phyloP scores from a whole-genome alignment of 2,113 vertebrate species.

The Hemiprocne comata region DNA sequence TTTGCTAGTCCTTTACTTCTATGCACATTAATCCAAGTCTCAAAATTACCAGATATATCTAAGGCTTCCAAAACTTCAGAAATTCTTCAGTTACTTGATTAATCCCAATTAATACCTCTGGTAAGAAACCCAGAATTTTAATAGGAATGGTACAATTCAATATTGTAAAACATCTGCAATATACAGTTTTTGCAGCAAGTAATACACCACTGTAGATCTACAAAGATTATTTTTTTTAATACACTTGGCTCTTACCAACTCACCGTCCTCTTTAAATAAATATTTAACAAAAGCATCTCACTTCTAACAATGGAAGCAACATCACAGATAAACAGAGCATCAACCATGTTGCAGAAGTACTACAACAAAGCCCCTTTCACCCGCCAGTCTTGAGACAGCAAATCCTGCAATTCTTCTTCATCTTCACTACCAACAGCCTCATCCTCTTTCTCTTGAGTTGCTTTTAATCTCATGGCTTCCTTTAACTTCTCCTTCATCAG shows the following conservation, averaged over 20 bases:
- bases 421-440: constrained; percentile 81
- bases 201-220: neutral
- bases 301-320: constrained; percentile 1
- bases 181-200: constrained; percentile 58
- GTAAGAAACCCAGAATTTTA: constrained; percentile 29
- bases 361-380: constrained; percentile 92
- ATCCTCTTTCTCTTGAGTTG: constrained; percentile 71
- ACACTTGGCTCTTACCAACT: neutral
- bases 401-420: constrained; percentile 87
- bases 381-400: constrained; percentile 92
- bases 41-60: neutral
- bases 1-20: neutral
- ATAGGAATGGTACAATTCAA: constrained; percentile 61
- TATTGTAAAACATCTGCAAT: constrained; percentile 65
- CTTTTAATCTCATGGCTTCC: constrained; percentile 63
- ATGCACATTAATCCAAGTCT: neutral
- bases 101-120: constrained; percentile 14
- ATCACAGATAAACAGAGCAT: neutral
- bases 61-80: neutral
- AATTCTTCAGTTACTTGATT: neutral
- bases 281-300: neutral
- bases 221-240: neutral
- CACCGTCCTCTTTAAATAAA: neutral
- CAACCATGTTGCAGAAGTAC: neutral
- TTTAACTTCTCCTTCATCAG: constrained; percentile 78